These are phyloP conservation scores for Eulithis prunata DNA, from an alignment of 2,888 invertebrate species.

Conservation along the genomic window DNA sequence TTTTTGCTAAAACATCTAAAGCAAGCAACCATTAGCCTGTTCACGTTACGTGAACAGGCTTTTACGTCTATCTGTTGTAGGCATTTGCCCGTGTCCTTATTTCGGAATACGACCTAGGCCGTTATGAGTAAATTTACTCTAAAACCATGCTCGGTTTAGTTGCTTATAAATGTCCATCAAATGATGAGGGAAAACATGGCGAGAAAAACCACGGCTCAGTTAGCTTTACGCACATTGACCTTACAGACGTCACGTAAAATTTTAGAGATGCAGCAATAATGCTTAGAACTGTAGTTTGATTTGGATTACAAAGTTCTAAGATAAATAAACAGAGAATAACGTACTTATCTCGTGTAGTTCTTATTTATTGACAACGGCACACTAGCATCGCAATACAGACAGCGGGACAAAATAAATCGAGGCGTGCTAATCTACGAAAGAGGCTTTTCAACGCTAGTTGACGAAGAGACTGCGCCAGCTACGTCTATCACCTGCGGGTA, in stretches of 20 bases:
- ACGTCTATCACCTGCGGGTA: conserved; percentile 80
- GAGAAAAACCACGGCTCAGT: no score
- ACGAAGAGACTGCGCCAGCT: conserved; percentile 71
- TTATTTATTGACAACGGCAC: conserved; percentile 51
- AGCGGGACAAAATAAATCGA: conserved; percentile 74
- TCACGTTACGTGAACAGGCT: not conserved
- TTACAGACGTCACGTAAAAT: not conserved
- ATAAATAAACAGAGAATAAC: not conserved
- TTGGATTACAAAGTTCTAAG: no score
- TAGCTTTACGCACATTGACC: no score
- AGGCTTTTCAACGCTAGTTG: conserved; percentile 67
- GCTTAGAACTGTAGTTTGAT: not conserved
- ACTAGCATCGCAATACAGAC: conserved; percentile 65
- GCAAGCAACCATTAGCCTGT: conserved; percentile 25
- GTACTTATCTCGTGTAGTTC: conserved; percentile 34
- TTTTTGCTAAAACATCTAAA: conserved; percentile 11
- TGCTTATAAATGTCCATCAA: no score
- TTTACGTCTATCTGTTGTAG: no score
- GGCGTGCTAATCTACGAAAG: conserved; percentile 80
- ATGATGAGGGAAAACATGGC: no score
- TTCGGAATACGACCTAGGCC: no score
- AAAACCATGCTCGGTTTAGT: no score
- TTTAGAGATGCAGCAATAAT: not conserved
- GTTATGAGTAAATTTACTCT: no score
- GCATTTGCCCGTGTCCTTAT: no score